Evolutionary conservation across 2,888 invertebrate genomes (phyloP).

Genomic region (Pasiphila rectangulata): DNA sequence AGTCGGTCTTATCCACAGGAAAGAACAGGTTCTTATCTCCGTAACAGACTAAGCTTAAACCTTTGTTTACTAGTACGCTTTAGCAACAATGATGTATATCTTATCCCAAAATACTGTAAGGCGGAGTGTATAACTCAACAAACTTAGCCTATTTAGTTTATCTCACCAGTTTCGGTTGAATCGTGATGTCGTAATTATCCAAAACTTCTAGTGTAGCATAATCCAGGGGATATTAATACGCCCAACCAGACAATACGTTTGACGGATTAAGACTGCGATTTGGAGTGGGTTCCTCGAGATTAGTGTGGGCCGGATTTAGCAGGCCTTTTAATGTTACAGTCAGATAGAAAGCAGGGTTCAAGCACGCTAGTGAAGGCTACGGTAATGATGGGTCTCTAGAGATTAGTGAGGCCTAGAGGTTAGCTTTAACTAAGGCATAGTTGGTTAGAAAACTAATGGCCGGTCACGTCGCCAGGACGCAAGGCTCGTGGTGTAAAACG

Average conservation of each 20-base stretch:
- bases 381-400: too few relatives aligned
- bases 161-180: background rate
- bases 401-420: too few relatives aligned
- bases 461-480: too few relatives aligned
- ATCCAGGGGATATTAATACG: constrained; percentile 26
- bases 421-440: too few relatives aligned
- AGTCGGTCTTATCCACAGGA: too few relatives aligned
- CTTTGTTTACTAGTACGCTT: too few relatives aligned
- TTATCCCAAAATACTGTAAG: background rate
- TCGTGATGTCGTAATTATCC: constrained; percentile 8
- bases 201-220: constrained; percentile 17
- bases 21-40: too few relatives aligned
- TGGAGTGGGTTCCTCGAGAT: constrained; percentile 32
- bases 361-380: background rate
- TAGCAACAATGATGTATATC: too few relatives aligned
- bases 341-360: constrained; percentile 2
- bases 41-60: too few relatives aligned
- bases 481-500: too few relatives aligned
- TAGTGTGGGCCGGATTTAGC: constrained; percentile 45
- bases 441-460: too few relatives aligned
- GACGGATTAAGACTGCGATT: constrained; percentile 35
- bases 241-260: constrained; percentile 34
- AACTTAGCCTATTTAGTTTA: constrained; percentile 2
- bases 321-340: constrained; percentile 39
- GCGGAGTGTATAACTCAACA: background rate